Evolutionary conservation across 2,113 vertebrate genomes (phyloP).

Genomic region (Nibea albiflora): DNA sequence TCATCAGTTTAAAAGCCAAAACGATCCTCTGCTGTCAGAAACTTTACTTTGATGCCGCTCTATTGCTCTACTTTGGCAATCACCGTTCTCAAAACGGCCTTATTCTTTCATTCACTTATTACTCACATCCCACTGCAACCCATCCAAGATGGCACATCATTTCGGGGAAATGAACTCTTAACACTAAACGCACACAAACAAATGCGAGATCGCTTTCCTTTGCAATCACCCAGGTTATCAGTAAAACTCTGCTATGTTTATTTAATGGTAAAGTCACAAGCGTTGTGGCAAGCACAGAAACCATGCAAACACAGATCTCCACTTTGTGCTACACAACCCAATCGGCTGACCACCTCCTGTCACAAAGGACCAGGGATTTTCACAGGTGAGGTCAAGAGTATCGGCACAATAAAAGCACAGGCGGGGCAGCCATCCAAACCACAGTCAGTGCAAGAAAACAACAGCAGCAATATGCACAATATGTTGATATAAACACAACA

Average conservation of each 20-base stretch:
- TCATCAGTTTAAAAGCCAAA: slow-evolving; percentile 22
- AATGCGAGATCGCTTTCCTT: background rate
- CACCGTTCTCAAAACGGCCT: background rate
- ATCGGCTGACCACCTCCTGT: too few species aligned
- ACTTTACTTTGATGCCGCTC: slow-evolving; percentile 5
- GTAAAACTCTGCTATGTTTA: background rate
- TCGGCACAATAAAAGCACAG: background rate
- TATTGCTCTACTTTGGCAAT: background rate
- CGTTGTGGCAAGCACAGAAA: background rate
- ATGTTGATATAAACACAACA: background rate
- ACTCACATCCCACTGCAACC: background rate
- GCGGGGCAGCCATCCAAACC: background rate
- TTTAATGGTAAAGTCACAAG: background rate
- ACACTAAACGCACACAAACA: slow-evolving; percentile 1
- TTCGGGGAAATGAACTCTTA: background rate
- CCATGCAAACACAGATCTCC: background rate
- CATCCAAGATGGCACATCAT: background rate
- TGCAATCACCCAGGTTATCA: background rate
- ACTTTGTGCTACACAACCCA: background rate
- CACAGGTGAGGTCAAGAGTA: background rate
- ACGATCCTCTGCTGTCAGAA: slow-evolving; percentile 5
- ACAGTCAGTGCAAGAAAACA: background rate
- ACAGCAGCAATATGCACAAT: background rate
- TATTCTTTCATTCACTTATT: background rate
- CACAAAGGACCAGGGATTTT: too few species aligned